phyloP scores from a whole-genome alignment of 1,140 invertebrate genomes.

The Diploscapter pachys region DNA sequence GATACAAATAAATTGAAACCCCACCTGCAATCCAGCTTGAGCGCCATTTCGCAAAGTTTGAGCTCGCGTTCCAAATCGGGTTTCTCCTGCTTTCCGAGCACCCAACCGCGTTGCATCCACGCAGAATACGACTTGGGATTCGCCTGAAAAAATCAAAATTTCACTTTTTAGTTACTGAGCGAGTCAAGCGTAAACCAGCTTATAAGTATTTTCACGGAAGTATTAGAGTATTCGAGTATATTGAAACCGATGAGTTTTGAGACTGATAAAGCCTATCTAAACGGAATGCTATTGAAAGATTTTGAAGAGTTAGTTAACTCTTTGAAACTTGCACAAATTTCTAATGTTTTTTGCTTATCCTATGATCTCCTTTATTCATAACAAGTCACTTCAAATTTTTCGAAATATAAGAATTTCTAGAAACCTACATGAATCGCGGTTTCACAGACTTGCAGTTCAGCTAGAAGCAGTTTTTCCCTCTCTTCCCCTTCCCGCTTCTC shows the following conservation, averaged over 20 bases:
- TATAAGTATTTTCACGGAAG: too few species aligned
- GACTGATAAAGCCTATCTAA: too few species aligned
- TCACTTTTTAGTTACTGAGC: not conserved
- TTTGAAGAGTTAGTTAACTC: too few species aligned
- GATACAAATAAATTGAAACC: not conserved
- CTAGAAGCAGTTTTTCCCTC: constrained; percentile 1
- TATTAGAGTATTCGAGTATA: too few species aligned
- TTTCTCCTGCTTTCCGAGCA: not conserved
- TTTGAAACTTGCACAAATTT: too few species aligned
- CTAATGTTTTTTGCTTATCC: too few species aligned
- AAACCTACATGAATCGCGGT: not conserved
- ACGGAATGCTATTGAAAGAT: too few species aligned
- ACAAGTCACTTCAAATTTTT: constrained; percentile 10
- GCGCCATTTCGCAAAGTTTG: constrained; percentile 19
- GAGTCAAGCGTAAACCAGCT: not conserved
- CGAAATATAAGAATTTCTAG: constrained; percentile 1
- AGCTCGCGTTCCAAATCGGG: constrained; percentile 23
- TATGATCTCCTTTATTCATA: not conserved
- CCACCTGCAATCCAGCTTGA: constrained; percentile 26
- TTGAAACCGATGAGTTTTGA: too few species aligned
- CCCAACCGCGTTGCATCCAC: constrained; percentile 31
- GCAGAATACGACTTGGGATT: constrained; percentile 35
- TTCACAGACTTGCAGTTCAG: constrained; percentile 8
- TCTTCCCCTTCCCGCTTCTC: constrained; percentile 10
- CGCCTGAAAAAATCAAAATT: constrained; percentile 5